Conservation (phyloP, 2,113 vertebrate genomes). For the Reinhardtius hippoglossoides region DNA sequence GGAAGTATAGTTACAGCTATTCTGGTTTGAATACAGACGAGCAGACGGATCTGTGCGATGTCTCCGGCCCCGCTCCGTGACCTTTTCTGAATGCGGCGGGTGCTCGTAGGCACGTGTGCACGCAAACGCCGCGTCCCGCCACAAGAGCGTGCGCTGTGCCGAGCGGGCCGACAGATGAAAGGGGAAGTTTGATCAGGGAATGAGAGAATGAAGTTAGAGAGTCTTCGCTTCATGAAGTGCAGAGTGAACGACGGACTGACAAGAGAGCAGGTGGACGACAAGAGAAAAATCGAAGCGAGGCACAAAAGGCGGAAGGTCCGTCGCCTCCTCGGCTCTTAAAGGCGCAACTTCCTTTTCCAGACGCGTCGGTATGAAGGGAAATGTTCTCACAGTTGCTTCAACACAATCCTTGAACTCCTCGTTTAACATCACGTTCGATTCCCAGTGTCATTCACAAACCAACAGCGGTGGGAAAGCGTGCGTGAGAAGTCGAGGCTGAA, state of each 20-base stretch:
- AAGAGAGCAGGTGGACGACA: conserved; percentile 31
- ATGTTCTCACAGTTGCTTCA: not conserved
- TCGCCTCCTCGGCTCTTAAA: conserved; percentile 1
- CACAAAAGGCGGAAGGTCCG: conserved; percentile 10
- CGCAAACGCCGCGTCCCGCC: no score
- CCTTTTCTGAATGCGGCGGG: no score
- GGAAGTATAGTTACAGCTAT: not conserved
- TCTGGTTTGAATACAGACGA: not conserved
- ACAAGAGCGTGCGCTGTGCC: no score
- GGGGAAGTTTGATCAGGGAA: no score
- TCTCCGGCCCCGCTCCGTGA: no score
- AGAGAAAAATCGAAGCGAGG: not conserved
- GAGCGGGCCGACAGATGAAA: no score
- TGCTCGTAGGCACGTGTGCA: no score
- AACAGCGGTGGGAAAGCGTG: not conserved
- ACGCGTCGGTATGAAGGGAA: conserved; percentile 7
- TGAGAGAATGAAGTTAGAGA: conserved; percentile 28
- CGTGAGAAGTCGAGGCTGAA: not conserved
- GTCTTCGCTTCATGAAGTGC: not conserved
- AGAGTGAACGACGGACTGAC: conserved; percentile 18
- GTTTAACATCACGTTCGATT: not conserved
- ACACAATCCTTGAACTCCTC: not conserved
- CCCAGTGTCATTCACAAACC: not conserved
- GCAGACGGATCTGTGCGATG: no score
- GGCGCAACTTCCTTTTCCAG: conserved; percentile 13